These are phyloP conservation scores for Gobionotothen gibberifrons DNA, from an alignment of 2,797 vertebrate species.

Conservation along the genomic window DNA sequence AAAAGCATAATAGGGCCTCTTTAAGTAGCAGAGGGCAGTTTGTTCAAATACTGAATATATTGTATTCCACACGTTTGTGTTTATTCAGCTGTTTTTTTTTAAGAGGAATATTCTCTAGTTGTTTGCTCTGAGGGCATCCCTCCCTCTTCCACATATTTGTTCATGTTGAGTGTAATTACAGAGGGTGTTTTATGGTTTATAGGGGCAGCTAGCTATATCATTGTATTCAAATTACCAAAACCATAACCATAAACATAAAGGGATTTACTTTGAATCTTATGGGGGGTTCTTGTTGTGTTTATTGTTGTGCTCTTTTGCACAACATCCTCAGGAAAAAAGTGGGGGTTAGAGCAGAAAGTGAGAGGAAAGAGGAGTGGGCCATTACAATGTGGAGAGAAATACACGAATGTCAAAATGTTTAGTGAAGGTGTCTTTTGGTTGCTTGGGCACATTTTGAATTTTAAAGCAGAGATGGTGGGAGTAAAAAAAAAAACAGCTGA, in stretches of 20 bases:
- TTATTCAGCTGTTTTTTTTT: not conserved
- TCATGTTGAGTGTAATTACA: constrained; percentile 20
- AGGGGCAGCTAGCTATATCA: not conserved
- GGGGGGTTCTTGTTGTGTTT: not conserved
- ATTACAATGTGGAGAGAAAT: not conserved
- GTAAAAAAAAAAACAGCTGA: not conserved
- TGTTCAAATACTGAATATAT: constrained; percentile 2
- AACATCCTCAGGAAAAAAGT: constrained; percentile 8
- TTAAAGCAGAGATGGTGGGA: not conserved
- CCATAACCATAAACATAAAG: not conserved
- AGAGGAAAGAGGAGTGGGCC: not conserved
- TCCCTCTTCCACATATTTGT: constrained; percentile 6
- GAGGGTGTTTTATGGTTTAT: constrained; percentile 8
- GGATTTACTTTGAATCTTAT: constrained; percentile 18
- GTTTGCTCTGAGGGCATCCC: constrained; percentile 9
- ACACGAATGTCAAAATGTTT: too few species aligned
- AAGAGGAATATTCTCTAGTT: not conserved
- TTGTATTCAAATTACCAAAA: constrained; percentile 8
- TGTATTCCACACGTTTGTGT: not conserved
- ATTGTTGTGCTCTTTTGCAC: not conserved
- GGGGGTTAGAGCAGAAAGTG: not conserved
- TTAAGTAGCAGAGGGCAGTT: not conserved
- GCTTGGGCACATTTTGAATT: constrained; percentile 1
- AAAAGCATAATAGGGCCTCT: too few species aligned
- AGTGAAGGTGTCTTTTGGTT: not conserved